Conservation (phyloP, 2,797 vertebrate genomes). For the Sebastes reedi region DNA sequence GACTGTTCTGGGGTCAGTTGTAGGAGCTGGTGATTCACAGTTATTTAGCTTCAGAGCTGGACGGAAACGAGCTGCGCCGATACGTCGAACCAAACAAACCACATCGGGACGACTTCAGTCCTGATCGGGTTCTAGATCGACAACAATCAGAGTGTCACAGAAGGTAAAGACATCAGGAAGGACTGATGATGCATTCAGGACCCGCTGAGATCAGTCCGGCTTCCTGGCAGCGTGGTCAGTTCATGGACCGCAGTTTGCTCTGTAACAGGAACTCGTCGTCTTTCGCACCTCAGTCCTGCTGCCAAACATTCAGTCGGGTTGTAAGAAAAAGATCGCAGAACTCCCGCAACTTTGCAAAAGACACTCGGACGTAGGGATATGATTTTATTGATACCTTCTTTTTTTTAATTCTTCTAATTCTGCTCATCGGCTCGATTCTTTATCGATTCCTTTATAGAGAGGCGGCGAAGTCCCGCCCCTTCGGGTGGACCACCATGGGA, state of each 20-base stretch:
- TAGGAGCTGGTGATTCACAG: constrained; percentile 13
- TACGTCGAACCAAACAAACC: background rate
- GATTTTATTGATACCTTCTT: background rate
- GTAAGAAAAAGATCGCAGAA: background rate
- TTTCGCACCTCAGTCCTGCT: background rate
- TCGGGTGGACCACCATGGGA: too few relatives aligned
- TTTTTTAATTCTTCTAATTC: background rate
- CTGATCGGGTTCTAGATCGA: background rate
- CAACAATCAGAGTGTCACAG: background rate
- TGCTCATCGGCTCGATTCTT: background rate
- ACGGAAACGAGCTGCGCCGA: background rate
- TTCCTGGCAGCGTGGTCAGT: background rate
- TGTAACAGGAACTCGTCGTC: background rate
- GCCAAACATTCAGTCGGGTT: background rate
- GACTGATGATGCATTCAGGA: background rate
- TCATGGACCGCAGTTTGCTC: constrained; percentile 1
- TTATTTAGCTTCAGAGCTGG: background rate
- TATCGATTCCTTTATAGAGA: background rate
- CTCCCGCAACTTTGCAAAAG: background rate
- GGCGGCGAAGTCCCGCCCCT: too few relatives aligned
- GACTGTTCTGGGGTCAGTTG: background rate
- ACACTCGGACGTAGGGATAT: background rate
- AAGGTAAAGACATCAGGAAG: background rate
- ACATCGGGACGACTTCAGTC: background rate
- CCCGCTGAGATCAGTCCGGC: background rate